Evolutionary conservation across 2,113 vertebrate species (phyloP).

Genomic region (Campylomormyrus numenius): DNA sequence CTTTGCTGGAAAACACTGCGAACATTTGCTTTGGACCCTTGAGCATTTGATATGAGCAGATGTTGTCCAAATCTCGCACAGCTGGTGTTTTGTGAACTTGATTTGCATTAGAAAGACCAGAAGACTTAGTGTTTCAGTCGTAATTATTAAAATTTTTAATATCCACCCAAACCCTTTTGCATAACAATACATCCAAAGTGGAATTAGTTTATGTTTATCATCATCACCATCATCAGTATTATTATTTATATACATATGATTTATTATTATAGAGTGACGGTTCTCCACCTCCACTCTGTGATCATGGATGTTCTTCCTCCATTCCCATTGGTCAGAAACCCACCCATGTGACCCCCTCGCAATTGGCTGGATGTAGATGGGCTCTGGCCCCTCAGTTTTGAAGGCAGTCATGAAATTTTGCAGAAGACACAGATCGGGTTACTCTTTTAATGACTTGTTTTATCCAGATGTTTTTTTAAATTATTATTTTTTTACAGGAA

Average conservation of each 20-base stretch:
- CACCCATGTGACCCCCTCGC: background rate
- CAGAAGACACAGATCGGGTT: background rate
- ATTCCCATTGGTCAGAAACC: background rate
- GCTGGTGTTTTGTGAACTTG: background rate
- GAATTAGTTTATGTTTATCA: background rate
- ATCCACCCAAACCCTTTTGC: background rate
- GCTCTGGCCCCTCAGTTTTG: background rate
- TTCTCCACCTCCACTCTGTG: background rate
- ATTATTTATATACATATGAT: background rate
- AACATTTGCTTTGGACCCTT: background rate
- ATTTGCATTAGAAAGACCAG: background rate
- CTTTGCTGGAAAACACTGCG: background rate
- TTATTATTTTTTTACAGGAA: background rate
- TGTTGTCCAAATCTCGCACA: background rate
- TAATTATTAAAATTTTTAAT: background rate
- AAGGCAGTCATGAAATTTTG: background rate
- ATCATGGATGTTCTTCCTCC: background rate
- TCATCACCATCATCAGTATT: background rate
- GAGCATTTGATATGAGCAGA: background rate
- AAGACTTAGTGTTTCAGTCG: background rate
- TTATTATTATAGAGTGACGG: background rate
- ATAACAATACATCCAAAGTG: background rate
- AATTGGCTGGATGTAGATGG: background rate
- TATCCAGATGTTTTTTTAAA: background rate
- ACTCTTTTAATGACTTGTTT: background rate